A percentile compares a stretch with the other conserved stretches of the same genome.
These are phyloP conservation scores for Eulemur macaco DNA, from an alignment of 2,113 vertebrate species.

Conservation along the genomic window DNA sequence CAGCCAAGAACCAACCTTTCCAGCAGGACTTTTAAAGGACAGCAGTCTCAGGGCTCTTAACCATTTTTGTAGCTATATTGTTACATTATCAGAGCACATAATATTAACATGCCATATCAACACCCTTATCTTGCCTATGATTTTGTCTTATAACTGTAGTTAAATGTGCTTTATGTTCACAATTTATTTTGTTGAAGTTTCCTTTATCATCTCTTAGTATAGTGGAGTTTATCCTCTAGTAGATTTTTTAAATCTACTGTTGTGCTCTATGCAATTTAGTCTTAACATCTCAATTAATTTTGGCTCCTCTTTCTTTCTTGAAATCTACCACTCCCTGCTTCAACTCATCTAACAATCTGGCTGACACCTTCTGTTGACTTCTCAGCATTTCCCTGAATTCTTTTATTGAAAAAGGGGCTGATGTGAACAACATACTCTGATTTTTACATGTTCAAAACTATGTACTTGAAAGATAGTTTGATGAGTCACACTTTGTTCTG, in stretches of 20 bases:
- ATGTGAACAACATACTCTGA: background rate
- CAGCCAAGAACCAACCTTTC: background rate
- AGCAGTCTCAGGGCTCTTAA: background rate
- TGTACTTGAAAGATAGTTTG: background rate
- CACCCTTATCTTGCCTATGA: background rate
- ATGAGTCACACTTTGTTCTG: background rate
- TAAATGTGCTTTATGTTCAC: background rate
- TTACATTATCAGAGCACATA: background rate
- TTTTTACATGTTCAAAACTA: background rate
- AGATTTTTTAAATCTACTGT: background rate
- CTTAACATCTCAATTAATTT: background rate
- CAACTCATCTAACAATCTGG: background rate
- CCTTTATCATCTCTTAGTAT: background rate
- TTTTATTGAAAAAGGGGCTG: background rate
- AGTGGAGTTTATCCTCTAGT: background rate
- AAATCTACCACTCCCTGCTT: background rate
- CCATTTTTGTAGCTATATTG: background rate
- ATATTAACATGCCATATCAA: background rate
- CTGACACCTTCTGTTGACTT: background rate
- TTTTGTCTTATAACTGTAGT: background rate
- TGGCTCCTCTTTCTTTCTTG: background rate
- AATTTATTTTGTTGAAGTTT: background rate
- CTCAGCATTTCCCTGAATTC: background rate
- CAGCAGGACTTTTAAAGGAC: background rate
- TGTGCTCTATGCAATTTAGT: background rate